Percentiles rank a stretch among this genome's conserved stretches.
Conservation (phyloP, 2,888 invertebrate genomes). For the Thecocarcelia acutangulata region DNA sequence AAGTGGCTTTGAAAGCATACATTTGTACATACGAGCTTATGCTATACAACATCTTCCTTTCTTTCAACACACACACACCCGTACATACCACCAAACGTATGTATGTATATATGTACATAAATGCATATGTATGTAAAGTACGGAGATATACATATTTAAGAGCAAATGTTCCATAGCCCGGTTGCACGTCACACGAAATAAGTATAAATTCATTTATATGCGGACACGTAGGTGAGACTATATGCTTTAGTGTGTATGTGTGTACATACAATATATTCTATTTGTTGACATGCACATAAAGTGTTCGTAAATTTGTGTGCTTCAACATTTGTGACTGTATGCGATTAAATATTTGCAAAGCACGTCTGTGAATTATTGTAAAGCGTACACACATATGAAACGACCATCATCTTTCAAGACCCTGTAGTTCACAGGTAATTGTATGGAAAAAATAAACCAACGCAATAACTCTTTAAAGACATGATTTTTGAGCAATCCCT, state of each 20-base stretch:
- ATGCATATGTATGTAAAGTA: background rate
- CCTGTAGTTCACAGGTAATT: background rate
- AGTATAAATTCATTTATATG: background rate
- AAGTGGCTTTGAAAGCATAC: background rate
- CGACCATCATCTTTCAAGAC: no score
- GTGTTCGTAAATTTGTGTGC: conserved; percentile 5
- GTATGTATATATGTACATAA: background rate
- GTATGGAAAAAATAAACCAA: no score
- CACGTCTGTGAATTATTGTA: conserved; percentile 17
- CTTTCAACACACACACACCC: no score
- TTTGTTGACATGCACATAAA: background rate
- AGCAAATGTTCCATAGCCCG: conserved; percentile 11
- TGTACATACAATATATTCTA: no score
- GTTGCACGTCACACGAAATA: conserved; percentile 18
- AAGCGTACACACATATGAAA: background rate
- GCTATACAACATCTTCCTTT: background rate
- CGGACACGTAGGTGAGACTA: conserved; percentile 7
- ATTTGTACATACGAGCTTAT: no score
- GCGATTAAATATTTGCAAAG: conserved; percentile 27
- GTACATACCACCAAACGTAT: no score
- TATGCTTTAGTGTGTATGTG: background rate
- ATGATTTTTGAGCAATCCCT: no score
- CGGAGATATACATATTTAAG: background rate
- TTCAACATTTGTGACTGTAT: conserved; percentile 10
- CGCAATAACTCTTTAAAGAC: no score